Base-by-base conservation (phyloP, 2,888 invertebrate species). In the Cerastis rubricosa region DNA sequence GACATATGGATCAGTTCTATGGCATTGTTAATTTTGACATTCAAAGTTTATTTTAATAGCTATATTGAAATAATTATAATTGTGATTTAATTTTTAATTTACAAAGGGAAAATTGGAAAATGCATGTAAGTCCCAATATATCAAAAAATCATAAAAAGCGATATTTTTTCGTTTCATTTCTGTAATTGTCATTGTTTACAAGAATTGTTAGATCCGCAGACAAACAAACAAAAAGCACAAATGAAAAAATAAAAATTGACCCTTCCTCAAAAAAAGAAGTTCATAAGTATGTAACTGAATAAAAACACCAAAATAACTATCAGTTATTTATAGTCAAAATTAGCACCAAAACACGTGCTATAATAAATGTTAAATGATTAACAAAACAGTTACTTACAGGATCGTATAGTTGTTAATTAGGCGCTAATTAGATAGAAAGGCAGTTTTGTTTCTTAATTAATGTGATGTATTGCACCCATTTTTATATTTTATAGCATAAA, bases 401-500 rank as follows among this genome's bases (percentile, higher is more conserved):
- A 78, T 75, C 66, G 70, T 76, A 67, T 75, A 64, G 17, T 74
- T 63, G 65, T 80, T 81, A 80, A 86, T 80, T 70, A 75, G 35
- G 69, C 74, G 72, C 86, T 83, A 88, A 87, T 85, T 85, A 86
- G 70, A 54, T 84, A 72, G 69, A 83, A 85, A 85, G 49, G 83
- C 54, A 17, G 61, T 83, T 78, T 75, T 43, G 35, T 76, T 71
- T 40, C 63, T 83, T 85, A 80, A 87, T 84, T 80, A 85, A 71
- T 65, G 76, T 89, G 87, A 88, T 88, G 78, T 83, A 89, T 88
- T 78, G 78, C 66, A 78, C 69, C 67, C 71, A 81, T 76, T 85
- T 83, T 76, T 70, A 77, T 76, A 73, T 82, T 84, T 78, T 78
- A 81, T 81, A 45, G 80, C 80, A 87, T 87, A 87, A 78, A 87